phyloP scores from a whole-genome alignment of 2,113 vertebrate species.

The Dolichotis patagonum region DNA sequence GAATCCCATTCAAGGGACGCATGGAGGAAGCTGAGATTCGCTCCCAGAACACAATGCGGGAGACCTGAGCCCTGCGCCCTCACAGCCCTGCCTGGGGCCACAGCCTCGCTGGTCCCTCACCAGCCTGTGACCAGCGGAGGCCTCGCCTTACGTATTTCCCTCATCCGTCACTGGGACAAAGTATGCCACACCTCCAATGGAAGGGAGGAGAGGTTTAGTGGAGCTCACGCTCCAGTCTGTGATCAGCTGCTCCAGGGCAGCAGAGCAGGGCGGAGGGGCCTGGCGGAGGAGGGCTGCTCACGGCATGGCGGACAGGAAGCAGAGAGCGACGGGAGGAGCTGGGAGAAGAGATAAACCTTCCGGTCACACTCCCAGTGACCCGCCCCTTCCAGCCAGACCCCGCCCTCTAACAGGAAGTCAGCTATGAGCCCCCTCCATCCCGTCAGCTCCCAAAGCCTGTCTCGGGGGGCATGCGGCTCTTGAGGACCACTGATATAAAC shows the following conservation, averaged over 20 bases:
- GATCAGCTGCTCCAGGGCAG: background rate
- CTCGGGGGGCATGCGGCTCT: background rate
- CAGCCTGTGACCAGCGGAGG: background rate
- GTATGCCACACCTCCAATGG: background rate
- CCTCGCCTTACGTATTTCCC: background rate
- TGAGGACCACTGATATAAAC: background rate
- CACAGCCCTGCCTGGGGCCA: background rate
- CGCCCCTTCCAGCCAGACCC: background rate
- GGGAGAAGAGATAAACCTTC: background rate
- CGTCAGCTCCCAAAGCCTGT: background rate
- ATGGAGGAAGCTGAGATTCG: accelerated
- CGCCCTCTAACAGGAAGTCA: background rate
- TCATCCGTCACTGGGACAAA: background rate
- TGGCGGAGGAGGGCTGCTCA: background rate
- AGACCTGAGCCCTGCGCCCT: background rate
- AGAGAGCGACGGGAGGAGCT: background rate
- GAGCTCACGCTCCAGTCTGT: background rate
- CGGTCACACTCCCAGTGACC: background rate
- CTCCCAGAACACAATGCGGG: too few species aligned
- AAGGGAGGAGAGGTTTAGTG: background rate
- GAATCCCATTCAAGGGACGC: background rate
- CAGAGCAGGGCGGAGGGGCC: background rate
- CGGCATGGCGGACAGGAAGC: background rate
- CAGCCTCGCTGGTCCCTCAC: background rate
- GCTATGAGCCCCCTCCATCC: background rate